Base-by-base conservation (phyloP, 2,113 vertebrate genomes). In the Panthera uncia region DNA sequence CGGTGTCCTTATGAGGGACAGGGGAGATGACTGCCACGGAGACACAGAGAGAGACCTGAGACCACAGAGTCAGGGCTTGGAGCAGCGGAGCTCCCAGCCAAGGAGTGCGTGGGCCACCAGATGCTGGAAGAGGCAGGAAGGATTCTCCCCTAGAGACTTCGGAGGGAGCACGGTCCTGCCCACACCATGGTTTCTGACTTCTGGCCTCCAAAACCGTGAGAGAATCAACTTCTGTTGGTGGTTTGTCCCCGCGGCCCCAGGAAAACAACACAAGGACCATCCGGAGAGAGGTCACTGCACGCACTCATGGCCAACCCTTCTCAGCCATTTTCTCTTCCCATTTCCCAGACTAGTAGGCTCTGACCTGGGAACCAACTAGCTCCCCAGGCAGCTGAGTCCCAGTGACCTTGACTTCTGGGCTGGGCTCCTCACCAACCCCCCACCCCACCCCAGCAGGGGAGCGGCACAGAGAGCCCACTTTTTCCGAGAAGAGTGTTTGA, bases 401-500 rank as follows among this genome's bases (percentile, higher is more conserved):
- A 0, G 96, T 68, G 38, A 11, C 52, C 81, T 68, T 14, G 5
- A n/a, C 18, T 0, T 8, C 81, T 1, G 8, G 33, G 38, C 57
- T 0, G 8, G 52, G 66, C 68, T 16, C n/a, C 89, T 33, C 63
- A 13, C 73, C 92, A 36, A 0, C 21, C 5, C 3, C n/a, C 41
- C 14, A 4, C 38, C 80, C 45, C 1, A 3, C 27, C 50, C 73
- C 27, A 11, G 18, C 50, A 38, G 84, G 79, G 31, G 13, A 31
- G 63, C 45, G 45, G 41, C 48, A 31, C 29, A 5, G n/a, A 31
- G 45, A 66, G 81, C 52, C 55, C 21, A 1, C 52, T 65, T 50
- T 89, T 97, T 95, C 96, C 63, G 7, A 97, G 98, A 97, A 98
- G 71, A 45, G 36, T 3, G 45, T 52, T 66, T 79, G 45, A 48